Evolutionary conservation across 2,113 vertebrate genomes (phyloP).

Genomic region (Bombycilla garrulus): DNA sequence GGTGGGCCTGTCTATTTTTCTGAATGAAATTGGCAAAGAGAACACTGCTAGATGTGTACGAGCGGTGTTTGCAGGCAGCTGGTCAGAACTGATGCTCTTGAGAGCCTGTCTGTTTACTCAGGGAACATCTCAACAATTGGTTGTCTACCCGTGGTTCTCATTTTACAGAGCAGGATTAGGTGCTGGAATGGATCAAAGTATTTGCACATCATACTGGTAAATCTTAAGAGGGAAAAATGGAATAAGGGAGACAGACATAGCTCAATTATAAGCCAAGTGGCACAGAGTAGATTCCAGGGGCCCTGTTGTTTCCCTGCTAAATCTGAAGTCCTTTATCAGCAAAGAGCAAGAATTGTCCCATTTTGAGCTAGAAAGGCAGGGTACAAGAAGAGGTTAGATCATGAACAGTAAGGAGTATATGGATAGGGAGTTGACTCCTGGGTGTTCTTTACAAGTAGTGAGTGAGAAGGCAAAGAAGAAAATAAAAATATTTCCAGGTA

Average conservation of each 20-base stretch:
- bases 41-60: rapidly evolving
- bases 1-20: not conserved
- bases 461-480: not conserved
- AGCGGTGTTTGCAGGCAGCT: not conserved
- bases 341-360: not conserved
- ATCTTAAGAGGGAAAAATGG: not conserved
- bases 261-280: not conserved
- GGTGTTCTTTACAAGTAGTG: not conserved
- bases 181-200: not conserved
- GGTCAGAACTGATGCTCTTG: not conserved
- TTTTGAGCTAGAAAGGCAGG: not conserved
- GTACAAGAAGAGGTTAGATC: not conserved
- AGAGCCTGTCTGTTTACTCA: not conserved
- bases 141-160: not conserved
- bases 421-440: not conserved
- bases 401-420: not conserved
- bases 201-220: not conserved
- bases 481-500: not conserved
- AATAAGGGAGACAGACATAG: not conserved
- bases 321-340: not conserved
- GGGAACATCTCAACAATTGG: not conserved
- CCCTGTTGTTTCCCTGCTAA: not conserved
- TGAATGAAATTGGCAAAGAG: not conserved
- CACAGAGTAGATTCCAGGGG: not conserved
- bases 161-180: not conserved